These are phyloP conservation scores for Chydorus sphaericus DNA, from an alignment of 2,888 invertebrate genomes.

Conservation along the genomic window DNA sequence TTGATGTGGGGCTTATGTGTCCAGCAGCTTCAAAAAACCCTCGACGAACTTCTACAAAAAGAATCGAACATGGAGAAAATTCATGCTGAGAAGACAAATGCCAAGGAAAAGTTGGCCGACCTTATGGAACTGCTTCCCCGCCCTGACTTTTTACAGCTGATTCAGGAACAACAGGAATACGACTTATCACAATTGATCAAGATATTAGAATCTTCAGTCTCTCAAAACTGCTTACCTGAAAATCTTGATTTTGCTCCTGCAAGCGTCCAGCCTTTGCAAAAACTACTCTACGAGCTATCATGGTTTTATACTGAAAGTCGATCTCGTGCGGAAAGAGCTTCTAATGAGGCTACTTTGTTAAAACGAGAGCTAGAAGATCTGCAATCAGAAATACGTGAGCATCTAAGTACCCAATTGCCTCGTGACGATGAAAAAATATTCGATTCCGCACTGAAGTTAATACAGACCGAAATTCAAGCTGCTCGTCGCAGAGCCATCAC, in stretches of 20 bases:
- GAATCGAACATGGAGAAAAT: neutral
- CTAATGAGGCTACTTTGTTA: neutral
- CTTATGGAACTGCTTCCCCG: neutral
- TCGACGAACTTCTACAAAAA: neutral
- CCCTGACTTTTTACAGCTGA: neutral
- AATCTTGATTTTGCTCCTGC: neutral
- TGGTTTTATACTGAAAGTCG: neutral
- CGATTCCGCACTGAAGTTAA: neutral
- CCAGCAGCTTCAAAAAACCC: neutral
- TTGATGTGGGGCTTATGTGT: neutral
- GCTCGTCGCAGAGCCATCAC: neutral
- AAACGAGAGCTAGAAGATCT: neutral
- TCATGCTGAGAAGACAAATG: neutral
- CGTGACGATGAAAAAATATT: neutral
- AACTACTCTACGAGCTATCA: neutral
- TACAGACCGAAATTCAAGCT: neutral
- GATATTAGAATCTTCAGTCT: neutral
- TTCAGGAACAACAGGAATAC: neutral
- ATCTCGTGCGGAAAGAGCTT: neutral
- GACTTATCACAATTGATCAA: no score
- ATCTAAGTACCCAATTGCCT: neutral
- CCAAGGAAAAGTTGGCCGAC: neutral
- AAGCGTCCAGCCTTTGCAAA: constrained; percentile 1
- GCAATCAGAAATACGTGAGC: neutral
- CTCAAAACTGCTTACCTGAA: neutral